Percentiles rank a stretch among this genome's conserved stretches.
Evolutionary conservation across 2,797 vertebrate genomes (phyloP).

Genomic region (Rhabdomys pumilio): DNA sequence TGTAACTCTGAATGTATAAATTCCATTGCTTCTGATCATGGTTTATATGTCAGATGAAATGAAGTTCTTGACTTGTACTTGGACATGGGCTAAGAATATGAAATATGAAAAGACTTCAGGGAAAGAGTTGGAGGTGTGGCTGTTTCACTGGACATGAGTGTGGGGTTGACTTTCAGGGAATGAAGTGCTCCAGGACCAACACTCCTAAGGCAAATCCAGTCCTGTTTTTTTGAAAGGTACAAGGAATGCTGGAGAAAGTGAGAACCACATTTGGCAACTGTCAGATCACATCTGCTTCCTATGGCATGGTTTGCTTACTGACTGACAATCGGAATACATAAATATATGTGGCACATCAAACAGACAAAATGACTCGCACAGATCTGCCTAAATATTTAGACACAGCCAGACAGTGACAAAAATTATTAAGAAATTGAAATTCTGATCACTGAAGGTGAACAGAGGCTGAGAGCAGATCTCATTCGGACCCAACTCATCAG

Average conservation of each 20-base stretch:
- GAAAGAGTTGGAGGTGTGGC: background rate
- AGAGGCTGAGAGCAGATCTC: slow-evolving; percentile 50
- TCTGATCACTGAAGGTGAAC: slow-evolving; percentile 69
- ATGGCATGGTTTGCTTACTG: slow-evolving; percentile 47
- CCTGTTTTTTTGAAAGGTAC: background rate
- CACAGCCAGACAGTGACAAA: slow-evolving; percentile 64
- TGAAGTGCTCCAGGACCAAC: background rate
- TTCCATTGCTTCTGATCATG: background rate
- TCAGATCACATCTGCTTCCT: slow-evolving; percentile 79
- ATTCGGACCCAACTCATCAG: background rate
- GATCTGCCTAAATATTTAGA: slow-evolving; percentile 86
- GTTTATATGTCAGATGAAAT: background rate
- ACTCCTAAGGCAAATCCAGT: background rate
- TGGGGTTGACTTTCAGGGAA: background rate
- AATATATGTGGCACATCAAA: slow-evolving; percentile 71
- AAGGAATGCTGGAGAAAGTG: background rate
- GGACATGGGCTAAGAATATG: background rate
- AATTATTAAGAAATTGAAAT: slow-evolving; percentile 79
- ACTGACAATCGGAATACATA: slow-evolving; percentile 75
- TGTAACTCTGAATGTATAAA: slow-evolving; percentile 14
- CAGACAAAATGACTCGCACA: slow-evolving; percentile 51
- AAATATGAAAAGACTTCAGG: background rate
- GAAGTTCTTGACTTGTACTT: background rate
- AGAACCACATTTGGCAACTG: slow-evolving; percentile 65
- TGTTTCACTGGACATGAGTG: background rate